Evolutionary conservation across 2,888 invertebrate genomes (phyloP), one percentile per base, ranked within the genome.

Genomic region (Acleris emargana): DNA sequence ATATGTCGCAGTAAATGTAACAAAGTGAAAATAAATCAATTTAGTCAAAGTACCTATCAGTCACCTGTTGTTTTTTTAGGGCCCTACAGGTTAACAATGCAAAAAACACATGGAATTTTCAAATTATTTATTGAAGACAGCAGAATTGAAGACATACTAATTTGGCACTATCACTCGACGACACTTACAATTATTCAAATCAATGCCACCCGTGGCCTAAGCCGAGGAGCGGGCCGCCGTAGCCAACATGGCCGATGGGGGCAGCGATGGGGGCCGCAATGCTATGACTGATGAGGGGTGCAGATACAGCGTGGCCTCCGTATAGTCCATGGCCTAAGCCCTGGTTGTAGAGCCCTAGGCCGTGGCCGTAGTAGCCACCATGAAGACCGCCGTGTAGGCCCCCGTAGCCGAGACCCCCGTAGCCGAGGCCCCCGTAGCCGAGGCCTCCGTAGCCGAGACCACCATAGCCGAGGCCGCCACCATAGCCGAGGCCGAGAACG

Each of bases 401-500:
- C 49, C 78, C 77, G 62, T 74, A 72, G 11, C 72, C 72, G 74
- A 70, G 60, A 72, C 69, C 51, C 73, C 78, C 54, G 75, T 75
- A 53, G 73, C 67, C 67, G 51, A 68, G 11, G 70, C 76, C 5
- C 0, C 75, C 76, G 52, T 72, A 67, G 7, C 70, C 70, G 43
- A 62, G 55, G 1, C 53, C 62, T 11, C 52, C 20, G 47, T 60
- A 42, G 55, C 25, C 67, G 13, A 58, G 60, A 0, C 55, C 63
- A 3, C 42, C 43, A 17, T 59, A 42, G 49, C 64, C 59, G 43
- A 55, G 55, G 0, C 67, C 58, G 9, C 66, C 60, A 5, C 82
- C 84, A 76, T 86, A 91, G 70, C 91, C 90, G 71, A 92, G 86
- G 45, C 90, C 92, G 67, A 93, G 81, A 70, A 93, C 84, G 68